Conservation (phyloP, 2,113 vertebrate species). For the Megalops atlanticus region DNA sequence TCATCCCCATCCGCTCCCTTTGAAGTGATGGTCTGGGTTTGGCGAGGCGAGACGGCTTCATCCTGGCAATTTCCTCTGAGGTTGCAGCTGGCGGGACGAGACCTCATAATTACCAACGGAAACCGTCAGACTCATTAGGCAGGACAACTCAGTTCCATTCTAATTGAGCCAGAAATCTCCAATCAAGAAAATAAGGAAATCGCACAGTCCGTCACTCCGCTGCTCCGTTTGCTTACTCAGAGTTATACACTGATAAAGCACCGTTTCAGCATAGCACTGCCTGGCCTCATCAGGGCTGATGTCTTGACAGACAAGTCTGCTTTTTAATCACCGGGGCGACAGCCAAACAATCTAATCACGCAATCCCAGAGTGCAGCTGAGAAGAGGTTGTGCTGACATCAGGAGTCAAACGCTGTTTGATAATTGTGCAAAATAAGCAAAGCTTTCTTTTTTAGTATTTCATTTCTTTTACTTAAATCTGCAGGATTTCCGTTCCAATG, state of each 20-base stretch:
- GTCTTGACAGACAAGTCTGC: neutral
- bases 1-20: slow-evolving; percentile 58
- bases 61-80: slow-evolving; percentile 42
- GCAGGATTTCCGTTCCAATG: slow-evolving; percentile 27
- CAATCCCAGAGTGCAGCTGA: neutral
- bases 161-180: neutral
- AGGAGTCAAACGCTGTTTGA: too few relatives aligned
- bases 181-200: neutral
- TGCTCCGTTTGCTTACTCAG: neutral
- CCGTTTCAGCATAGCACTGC: neutral
- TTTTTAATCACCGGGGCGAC: neutral
- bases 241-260: neutral
- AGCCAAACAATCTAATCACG: neutral
- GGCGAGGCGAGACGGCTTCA: slow-evolving; percentile 51
- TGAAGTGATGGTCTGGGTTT: slow-evolving; percentile 63
- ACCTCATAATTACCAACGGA: neutral
- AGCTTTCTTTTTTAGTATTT: slow-evolving; percentile 35
- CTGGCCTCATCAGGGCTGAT: neutral
- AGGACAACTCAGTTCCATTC: neutral
- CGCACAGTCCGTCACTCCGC: neutral
- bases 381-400: slow-evolving; percentile 20
- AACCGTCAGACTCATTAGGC: neutral
- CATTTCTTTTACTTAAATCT: slow-evolving; percentile 49
- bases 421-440: neutral
- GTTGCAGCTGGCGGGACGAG: neutral